These are phyloP conservation scores for Eunapius fragilis DNA, from an alignment of 37 sponge, comb jelly and placozoan species.

Conservation along the genomic window DNA sequence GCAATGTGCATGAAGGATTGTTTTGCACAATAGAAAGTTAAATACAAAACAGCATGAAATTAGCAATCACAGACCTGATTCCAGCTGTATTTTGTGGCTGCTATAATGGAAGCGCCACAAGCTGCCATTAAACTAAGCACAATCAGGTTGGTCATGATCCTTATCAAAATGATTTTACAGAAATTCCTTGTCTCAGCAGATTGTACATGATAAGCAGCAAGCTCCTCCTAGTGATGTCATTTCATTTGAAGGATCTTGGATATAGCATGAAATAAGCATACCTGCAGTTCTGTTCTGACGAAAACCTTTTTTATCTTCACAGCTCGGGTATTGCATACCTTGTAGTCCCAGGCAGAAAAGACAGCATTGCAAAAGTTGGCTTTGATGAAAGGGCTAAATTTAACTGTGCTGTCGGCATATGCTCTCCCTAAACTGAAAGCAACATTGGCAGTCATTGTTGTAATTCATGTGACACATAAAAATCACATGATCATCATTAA, in stretches of 20 bases:
- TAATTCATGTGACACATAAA: too few species aligned
- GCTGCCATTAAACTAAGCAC: constrained; percentile 55
- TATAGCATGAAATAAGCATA: background rate
- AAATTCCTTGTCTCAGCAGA: background rate
- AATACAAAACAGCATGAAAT: too few species aligned
- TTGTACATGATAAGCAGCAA: background rate
- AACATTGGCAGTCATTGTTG: background rate
- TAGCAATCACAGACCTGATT: background rate
- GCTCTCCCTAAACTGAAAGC: constrained; percentile 65
- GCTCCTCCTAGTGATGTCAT: constrained; percentile 52
- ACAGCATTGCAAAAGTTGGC: background rate
- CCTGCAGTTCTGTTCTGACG: constrained; percentile 81
- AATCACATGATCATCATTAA: too few species aligned
- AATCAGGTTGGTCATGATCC: constrained; percentile 71
- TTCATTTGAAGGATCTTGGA: background rate
- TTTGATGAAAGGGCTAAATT: constrained; percentile 10
- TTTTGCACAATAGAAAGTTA: too few species aligned
- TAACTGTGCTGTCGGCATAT: constrained; percentile 63
- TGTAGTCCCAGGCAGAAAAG: background rate
- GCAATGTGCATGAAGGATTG: too few species aligned
- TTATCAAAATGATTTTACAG: constrained; percentile 37
- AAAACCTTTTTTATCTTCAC: constrained; percentile 58
- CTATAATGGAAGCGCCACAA: constrained; percentile 52
- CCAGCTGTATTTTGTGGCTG: background rate
- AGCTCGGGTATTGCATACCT: constrained; percentile 45